Evolutionary conservation across 2,113 vertebrate species (phyloP), one percentile per base, ranked within the genome.

Genomic region (Reinhardtius hippoglossoides): DNA sequence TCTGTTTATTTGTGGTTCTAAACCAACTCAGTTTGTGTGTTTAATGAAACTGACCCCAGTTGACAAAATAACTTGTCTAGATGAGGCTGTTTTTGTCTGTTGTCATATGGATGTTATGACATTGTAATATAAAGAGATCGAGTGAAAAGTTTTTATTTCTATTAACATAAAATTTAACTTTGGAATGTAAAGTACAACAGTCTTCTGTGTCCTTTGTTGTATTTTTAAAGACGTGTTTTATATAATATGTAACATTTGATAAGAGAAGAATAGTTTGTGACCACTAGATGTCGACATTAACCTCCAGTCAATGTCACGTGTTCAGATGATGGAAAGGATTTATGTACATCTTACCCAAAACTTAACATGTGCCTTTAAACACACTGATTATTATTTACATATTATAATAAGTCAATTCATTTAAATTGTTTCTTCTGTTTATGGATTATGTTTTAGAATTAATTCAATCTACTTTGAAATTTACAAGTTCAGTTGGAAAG

Each of bases 131-230:
- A 92, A 82, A 80, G 79, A 16, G 5, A 62, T 42, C 83, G 73
- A 81, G 74, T 86, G 73, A 81, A 87, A 83, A 77, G 78, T 73
- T 82, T 91, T 91, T 89, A 89, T 90, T 89, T 85, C 78, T 89
- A 87, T 83, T 93, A 84, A 91, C 84, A 92, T 89, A 90, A 90
- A 93, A 68, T 89, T 74, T 92, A 90, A 90, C 90, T 91, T 92
- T 93, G 89, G 90, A 92, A 92, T 93, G 91, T 91, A 91, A 92
- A 85, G 52, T 27, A 24, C 6, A 50, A 31, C 1, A 5, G 71
- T 71, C 26, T 85, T 10, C 24, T 62, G 67, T 80, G 70, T 83
- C 13, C 59, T 60, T 71, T 60, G 26, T 55, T 66, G 44, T 62
- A 20, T 74, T 26, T 73, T 62, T 7, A 44, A 42, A 35, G 5